These are phyloP conservation scores for Aulostomus chinensis DNA, from an alignment of 2,797 vertebrate species.

Conservation along the genomic window DNA sequence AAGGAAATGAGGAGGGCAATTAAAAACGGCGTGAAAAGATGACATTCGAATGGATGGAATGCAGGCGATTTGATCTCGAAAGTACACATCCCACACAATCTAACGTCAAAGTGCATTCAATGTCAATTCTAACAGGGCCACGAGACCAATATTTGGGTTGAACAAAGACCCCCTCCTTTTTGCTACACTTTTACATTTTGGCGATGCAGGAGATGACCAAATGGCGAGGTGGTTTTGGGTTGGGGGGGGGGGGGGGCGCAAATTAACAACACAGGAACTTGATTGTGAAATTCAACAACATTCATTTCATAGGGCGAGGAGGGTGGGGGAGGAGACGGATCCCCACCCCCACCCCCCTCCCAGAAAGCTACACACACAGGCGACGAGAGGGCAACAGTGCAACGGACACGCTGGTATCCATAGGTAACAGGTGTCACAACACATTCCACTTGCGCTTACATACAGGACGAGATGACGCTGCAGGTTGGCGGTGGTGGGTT, in stretches of 20 bases:
- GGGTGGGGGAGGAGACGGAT: conserved; percentile 9
- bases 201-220: conserved; percentile 58
- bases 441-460: conserved; percentile 58
- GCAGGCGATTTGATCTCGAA: conserved; percentile 70
- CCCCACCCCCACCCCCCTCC: conserved; percentile 23
- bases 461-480: conserved; percentile 33
- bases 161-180: conserved; percentile 27
- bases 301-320: conserved; percentile 59
- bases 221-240: too few species aligned
- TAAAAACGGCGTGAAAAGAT: conserved; percentile 55
- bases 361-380: conserved; percentile 66
- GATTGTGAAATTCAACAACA: conserved; percentile 76
- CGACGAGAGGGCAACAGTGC: conserved; percentile 50
- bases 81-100: conserved; percentile 79
- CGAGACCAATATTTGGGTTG: conserved; percentile 48
- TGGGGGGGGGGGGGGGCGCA: conserved; percentile 16
- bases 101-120: conserved; percentile 85
- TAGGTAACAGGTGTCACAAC: conserved; percentile 64
- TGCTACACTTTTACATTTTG: conserved; percentile 79
- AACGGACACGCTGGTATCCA: conserved; percentile 66
- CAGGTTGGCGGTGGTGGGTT: conserved; percentile 19
- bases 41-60: conserved; percentile 81
- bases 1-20: conserved; percentile 39
- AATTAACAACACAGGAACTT: conserved; percentile 57
- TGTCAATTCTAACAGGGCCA: conserved; percentile 65